Evolutionary conservation across 2,113 vertebrate species (phyloP), one percentile per base, ranked within the genome.

Genomic region (Limanda limanda): DNA sequence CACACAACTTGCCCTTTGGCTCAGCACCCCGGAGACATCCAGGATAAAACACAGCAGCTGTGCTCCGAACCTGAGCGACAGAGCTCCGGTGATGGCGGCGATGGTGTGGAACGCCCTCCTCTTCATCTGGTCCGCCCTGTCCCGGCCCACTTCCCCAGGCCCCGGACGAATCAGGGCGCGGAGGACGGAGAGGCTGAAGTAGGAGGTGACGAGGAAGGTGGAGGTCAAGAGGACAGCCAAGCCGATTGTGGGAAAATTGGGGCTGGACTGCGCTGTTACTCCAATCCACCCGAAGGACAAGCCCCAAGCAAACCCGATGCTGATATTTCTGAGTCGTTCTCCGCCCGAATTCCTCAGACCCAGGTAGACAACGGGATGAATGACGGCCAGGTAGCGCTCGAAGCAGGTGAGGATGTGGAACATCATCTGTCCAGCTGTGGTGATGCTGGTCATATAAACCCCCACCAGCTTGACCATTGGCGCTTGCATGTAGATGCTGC

Each of bases 371-470:
- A 86, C 5, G 1, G 84, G 80, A 18, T 86, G 76, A 21, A 80
- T 65, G 0, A 76, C 73, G 6, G 84, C 84, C 63, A 83, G 31
- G 72, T 86, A 86, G 27, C 69, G 73, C 31, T 80, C 84, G 5
- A 62, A 14, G 6, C 84, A 79, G 20, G 79, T 79, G 14, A 86
- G 60, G 4, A 25, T 1, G 55, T 82, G 76, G 35, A 86, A 55
- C 0, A 10, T 1, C 0, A 9, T n/a, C 63, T 73, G 59, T 27
- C 20, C 65, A 3, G 0, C 0, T 8, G 5, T 0, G 37, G 13
- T 9, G 24, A 3, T 59, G 57, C 3, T 20, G 2, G 20, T 4
- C 0, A 59, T 3, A 11, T 20, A 11, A 15, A 31, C 0, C 25
- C 57, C 57, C 57, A 35, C 25, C 14, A 9, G 3, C 56, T 31